Conservation (phyloP, 92 coral and sea anemone genomes). For the Micromussa lordhowensis region DNA sequence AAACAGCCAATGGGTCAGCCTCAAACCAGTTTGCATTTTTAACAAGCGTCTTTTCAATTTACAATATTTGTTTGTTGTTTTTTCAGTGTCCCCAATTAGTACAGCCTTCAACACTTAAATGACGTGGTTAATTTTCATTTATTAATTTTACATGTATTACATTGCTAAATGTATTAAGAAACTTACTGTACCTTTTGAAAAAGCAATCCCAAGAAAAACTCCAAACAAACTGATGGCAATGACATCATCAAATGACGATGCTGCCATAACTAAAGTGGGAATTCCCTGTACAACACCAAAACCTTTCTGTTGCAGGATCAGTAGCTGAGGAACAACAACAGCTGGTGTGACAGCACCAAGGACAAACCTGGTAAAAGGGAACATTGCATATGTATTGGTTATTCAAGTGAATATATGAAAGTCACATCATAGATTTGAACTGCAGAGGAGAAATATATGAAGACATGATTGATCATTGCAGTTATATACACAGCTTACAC, state of each 20-base stretch:
- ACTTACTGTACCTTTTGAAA: slow-evolving; percentile 90
- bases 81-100: too few species aligned
- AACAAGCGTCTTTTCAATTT: too few species aligned
- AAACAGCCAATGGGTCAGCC: too few species aligned
- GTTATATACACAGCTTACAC: too few species aligned
- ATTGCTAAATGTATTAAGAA: too few species aligned
- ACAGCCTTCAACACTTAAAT: neutral
- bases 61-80: too few species aligned
- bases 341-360: slow-evolving; percentile 99
- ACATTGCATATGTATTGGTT: neutral
- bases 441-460: too few species aligned
- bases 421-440: too few species aligned
- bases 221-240: slow-evolving; percentile 97
- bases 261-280: slow-evolving; percentile 97
- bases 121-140: neutral
- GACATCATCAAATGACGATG: slow-evolving; percentile 99
- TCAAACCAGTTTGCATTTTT: too few species aligned
- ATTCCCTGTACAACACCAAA: slow-evolving; percentile 93
- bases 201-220: slow-evolving; percentile 93
- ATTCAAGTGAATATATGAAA: too few species aligned
- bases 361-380: slow-evolving; percentile 72
- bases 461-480: too few species aligned
- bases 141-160: neutral
- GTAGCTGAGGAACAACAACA: slow-evolving; percentile 94
- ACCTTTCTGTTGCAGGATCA: slow-evolving; percentile 86